Base-by-base conservation (phyloP, 2,113 vertebrate genomes). In the Chlorodrepanis virens region DNA sequence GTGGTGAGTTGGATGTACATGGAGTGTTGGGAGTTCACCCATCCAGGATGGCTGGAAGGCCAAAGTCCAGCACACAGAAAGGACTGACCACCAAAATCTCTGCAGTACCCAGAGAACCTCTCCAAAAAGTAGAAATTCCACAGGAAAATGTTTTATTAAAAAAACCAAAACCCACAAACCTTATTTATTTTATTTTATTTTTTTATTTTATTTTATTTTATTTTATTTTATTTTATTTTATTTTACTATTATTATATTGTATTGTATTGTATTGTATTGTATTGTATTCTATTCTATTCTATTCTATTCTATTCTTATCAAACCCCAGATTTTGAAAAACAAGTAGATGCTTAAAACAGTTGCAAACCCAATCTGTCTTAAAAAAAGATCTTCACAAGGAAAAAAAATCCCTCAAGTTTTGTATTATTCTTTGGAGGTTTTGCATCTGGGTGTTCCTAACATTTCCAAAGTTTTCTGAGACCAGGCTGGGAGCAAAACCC, bases 1-100 rank as follows among this genome's bases (percentile, higher is more conserved):
- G 3, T 15, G 61, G 2, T 18, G 42, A 16, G 12, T 9, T 1
- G 12, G 53, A 16, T 1, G 4, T 2, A 8, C 2, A 1, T 0
- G 0, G 13, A 17, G 4, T 14, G 20, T 3, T n/a, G 23, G 6
- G 65, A 23, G 2, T 18, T 80, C n/a, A 37, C 18, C 11, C 40
- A 7, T 0, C 1, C 2, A 14, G 33, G 33, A 24, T 1, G 9
- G 33, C 35, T 63, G 71, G 29, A 80, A 10, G 3, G 6, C 9
- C 37, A 19, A n/a, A 45, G 4, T 11, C 9, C 24, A 47, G 14
- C 28, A 44, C 3, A 2, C 7, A 20, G 35, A 19, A 45, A 40
- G 24, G 11, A 50, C 13, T 4, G 49, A 71, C 5, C 28, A 52
- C 29, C 35, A n/a, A 10, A 3, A 28, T 6, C 35, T 64, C 40